These are phyloP conservation scores for Eulemur rubriventer DNA, from an alignment of 2,797 vertebrate genomes.

Conservation along the genomic window DNA sequence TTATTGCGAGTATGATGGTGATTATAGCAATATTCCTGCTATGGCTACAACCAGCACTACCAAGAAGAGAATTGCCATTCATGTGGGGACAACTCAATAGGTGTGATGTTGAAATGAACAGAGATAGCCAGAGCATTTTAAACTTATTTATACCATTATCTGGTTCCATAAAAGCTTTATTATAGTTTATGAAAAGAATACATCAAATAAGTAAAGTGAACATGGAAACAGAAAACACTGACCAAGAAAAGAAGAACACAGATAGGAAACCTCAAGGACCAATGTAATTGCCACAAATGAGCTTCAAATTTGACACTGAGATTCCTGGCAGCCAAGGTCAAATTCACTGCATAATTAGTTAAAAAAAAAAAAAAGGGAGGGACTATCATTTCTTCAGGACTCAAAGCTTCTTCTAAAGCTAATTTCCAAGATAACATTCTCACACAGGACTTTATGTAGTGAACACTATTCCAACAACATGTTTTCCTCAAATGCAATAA, in stretches of 20 bases:
- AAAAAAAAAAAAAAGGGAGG: not conserved
- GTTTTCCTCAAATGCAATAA: not conserved
- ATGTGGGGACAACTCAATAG: not conserved
- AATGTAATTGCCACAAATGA: not conserved
- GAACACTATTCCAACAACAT: not conserved
- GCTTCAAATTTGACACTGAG: not conserved
- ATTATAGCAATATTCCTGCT: not conserved
- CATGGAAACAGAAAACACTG: not conserved
- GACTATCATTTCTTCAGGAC: not conserved
- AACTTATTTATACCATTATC: not conserved
- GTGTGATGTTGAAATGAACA: not conserved
- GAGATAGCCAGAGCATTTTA: not conserved
- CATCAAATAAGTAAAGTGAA: not conserved
- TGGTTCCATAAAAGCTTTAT: not conserved
- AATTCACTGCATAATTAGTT: not conserved
- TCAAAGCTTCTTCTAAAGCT: not conserved
- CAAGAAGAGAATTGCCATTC: not conserved
- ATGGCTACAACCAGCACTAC: not conserved
- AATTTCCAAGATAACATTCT: not conserved
- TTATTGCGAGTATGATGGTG: not conserved
- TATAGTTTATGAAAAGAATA: slow-evolving; percentile 16
- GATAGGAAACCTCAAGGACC: not conserved
- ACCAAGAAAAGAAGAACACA: not conserved
- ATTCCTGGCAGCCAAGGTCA: slow-evolving; percentile 3
- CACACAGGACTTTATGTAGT: not conserved